These are phyloP conservation scores for Bhutanitis thaidina DNA, from an alignment of 2,888 invertebrate genomes.

Conservation along the genomic window DNA sequence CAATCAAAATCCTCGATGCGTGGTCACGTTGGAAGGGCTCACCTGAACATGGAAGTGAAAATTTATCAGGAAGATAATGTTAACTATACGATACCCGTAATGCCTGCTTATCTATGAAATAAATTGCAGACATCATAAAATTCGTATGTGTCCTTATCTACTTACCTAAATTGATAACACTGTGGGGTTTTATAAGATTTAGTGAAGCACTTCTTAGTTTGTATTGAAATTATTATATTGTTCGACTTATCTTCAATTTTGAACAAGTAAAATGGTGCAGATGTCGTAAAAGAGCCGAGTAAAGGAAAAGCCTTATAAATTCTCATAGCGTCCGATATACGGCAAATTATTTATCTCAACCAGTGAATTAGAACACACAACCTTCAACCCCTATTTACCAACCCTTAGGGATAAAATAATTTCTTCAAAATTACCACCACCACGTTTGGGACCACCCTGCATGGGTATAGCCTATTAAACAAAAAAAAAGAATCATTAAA, in stretches of 20 bases:
- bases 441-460: too few species aligned
- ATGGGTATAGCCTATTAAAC: too few species aligned
- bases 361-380: too few species aligned
- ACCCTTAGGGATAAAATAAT: too few species aligned
- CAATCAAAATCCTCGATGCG: conserved; percentile 23
- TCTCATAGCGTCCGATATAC: too few species aligned
- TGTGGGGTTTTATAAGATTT: conserved; percentile 2
- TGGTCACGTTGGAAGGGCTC: conserved; percentile 19
- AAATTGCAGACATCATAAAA: conserved; percentile 15
- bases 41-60: conserved; percentile 25
- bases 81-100: conserved; percentile 2
- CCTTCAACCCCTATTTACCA: too few species aligned
- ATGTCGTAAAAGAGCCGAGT: too few species aligned
- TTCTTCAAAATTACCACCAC: too few species aligned
- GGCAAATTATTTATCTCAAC: too few species aligned
- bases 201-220: conserved; percentile 1
- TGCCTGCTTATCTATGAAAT: conserved; percentile 12
- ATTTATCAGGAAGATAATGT: conserved; percentile 27
- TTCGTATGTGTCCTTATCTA: background rate
- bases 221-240: background rate
- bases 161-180: conserved; percentile 16
- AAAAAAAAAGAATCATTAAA: too few species aligned
- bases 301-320: too few species aligned
- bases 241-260: background rate
- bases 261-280: too few species aligned